phyloP scores from a whole-genome alignment of 2,113 vertebrate species.

The Pipra filicauda region DNA sequence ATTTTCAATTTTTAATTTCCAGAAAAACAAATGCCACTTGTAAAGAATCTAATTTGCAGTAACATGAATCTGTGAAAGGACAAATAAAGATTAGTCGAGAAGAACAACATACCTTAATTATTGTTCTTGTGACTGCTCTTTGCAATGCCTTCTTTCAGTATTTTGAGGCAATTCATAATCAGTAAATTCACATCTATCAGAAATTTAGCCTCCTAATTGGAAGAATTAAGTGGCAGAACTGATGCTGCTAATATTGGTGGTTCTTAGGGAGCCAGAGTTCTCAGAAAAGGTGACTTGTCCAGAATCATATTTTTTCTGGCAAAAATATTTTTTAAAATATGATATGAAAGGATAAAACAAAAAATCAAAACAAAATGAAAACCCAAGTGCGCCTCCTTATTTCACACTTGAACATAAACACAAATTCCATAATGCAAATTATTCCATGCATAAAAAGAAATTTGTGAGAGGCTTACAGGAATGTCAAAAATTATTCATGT shows the following conservation, averaged over 20 bases:
- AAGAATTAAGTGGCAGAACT: neutral
- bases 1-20: neutral
- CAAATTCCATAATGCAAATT: neutral
- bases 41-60: neutral
- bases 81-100: neutral
- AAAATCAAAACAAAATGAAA: neutral
- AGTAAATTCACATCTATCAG: neutral
- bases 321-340: neutral
- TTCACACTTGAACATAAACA: neutral
- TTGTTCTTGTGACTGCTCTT: neutral
- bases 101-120: neutral
- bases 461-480: neutral
- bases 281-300: neutral
- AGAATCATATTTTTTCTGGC: neutral
- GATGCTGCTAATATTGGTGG: neutral
- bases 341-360: neutral
- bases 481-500: accelerated
- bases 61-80: neutral
- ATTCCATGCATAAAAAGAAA: neutral
- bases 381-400: neutral
- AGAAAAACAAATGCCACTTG: neutral
- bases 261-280: neutral
- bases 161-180: neutral
- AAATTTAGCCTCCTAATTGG: neutral
- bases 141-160: neutral